Evolutionary conservation across 1,140 invertebrate species (phyloP), one percentile per base, ranked within the genome.

Genomic region (Zaprionus vittiger): DNA sequence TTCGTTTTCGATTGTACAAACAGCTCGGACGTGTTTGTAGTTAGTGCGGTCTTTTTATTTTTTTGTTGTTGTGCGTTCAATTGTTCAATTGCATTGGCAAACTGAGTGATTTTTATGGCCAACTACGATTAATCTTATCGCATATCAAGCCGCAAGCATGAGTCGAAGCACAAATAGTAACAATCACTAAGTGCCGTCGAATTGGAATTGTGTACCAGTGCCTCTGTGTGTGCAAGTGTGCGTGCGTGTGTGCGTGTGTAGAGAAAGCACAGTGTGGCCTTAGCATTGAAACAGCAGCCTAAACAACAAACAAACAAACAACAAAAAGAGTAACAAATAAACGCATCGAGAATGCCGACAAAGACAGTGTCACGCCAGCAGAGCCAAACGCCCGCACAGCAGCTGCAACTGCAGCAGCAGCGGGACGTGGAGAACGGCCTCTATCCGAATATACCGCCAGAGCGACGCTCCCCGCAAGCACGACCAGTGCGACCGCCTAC

Each of bases 391-490:
- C 86, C 85, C 62, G 86, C 85, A 31, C 87, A 91, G 55, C 87
- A 91, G 28, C 57, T 91, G 82, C 82, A 86, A 28, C 47, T 77
- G 52, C 82, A 86, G 38, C 85, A 86, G 22, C 86, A 87, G 55
- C 79, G 82, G n/a, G 91, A 92, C 24, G 62, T 81, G 1, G 91
- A 92, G 55, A 92, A 92, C 49, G 91, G 87, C 37, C 75, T 92
- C 2, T 92, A 92, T 72, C 91, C 91, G 6, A 85, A 78, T 44
- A 78, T 92, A 69, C 87, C 89, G 37, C 20, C 70, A 9, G 90
- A 91, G 59, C 82, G 81, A 3, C 73, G 79, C 11, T 78, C 82
- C 14, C 83, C 83, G 7, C 65, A 67, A 5, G 12, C 77, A 2
- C 73, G 77, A 2, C 73, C 67, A 31, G 15, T 24, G 17, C 67